Base-by-base conservation (phyloP, 2,797 vertebrate species). In the Mustela erminea region DNA sequence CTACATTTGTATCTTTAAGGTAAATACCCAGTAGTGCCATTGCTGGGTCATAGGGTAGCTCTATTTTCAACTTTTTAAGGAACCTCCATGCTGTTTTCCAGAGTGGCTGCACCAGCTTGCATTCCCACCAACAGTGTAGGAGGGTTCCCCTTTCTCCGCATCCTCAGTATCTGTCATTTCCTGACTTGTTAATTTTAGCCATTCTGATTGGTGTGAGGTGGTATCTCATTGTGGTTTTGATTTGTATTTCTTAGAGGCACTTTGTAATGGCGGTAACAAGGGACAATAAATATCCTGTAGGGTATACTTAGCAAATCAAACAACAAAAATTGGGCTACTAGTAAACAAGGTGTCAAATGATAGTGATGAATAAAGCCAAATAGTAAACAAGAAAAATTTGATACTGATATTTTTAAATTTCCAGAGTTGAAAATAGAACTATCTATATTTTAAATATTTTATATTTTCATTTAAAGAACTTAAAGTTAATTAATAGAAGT, bases 401-500 rank as follows among this genome's bases (percentile, higher is more conserved):
- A 83, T 93, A 77, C 7, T 82, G 75, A 83, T 93, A 83, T 58
- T n/a, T 86, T 84, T 25, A 38, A 91, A 82, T 93, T 91, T 93
- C 46, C 17, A 92, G 46, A 43, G 43, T 64, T 74, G n/a, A 90
- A 96, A 96, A 46, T 87, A 81, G 77, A 86, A 70, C 56, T 21
- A 66, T 87, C n/a, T 93, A 23, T 92, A 75, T 93, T 97, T 91
- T 87, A 80, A 49, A 20, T 93, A 41, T 88, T 93, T 77, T 87
- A 20, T 82, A 74, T 87, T 70, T 95, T 52, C 17, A 56, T 12
- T 58, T 95, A 77, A 93, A 87, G 70, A 95, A 94, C 38, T 35
- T 88, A 95, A 89, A 9, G 8, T 81, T 75, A 77, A 49, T 93
- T 93, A 95, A 70, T 41, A 75, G 29, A 92, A 29, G 3, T 70